A percentile compares a stretch with the other conserved stretches of the same genome.
These are phyloP conservation scores for Stramonita haemastoma DNA, from an alignment of 2,888 invertebrate species.

Conservation along the genomic window DNA sequence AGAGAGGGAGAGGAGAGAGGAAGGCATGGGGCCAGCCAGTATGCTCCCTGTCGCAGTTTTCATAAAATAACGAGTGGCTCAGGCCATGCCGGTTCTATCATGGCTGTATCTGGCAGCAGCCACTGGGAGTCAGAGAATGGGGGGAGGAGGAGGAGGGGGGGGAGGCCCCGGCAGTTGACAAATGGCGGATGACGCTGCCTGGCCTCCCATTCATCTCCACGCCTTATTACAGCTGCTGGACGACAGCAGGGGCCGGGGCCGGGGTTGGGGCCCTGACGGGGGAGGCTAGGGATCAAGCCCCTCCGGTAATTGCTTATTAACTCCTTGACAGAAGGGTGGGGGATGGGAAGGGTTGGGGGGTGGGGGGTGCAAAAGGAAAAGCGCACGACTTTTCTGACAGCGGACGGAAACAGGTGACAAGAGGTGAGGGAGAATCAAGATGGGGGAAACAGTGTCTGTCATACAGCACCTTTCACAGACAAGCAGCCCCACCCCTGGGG, in stretches of 20 bases:
- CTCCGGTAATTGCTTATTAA: conserved; percentile 37
- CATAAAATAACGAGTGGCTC: conserved; percentile 45
- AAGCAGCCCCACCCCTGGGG: no score
- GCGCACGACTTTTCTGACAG: conserved; percentile 3
- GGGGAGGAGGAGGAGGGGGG: neutral
- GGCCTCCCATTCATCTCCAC: neutral
- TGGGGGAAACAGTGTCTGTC: neutral
- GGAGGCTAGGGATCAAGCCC: neutral
- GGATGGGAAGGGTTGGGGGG: neutral
- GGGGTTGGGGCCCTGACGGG: neutral
- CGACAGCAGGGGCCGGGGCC: neutral
- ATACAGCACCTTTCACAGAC: neutral
- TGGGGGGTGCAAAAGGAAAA: neutral
- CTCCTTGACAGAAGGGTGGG: conserved; percentile 14
- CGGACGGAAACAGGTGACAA: neutral
- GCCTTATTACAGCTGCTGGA: conserved; percentile 2
- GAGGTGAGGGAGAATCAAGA: neutral
- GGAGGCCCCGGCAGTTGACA: neutral
- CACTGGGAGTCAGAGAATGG: neutral
- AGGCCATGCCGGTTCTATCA: conserved; percentile 43
- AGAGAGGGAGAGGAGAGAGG: no score
- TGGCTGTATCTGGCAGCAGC: neutral
- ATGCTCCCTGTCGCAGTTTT: conserved; percentile 44
- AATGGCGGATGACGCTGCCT: neutral
- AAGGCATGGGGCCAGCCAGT: neutral